These are phyloP conservation scores for Aplidium turbinatum DNA, from an alignment of 23 tunicate genomes.

Conservation along the genomic window DNA sequence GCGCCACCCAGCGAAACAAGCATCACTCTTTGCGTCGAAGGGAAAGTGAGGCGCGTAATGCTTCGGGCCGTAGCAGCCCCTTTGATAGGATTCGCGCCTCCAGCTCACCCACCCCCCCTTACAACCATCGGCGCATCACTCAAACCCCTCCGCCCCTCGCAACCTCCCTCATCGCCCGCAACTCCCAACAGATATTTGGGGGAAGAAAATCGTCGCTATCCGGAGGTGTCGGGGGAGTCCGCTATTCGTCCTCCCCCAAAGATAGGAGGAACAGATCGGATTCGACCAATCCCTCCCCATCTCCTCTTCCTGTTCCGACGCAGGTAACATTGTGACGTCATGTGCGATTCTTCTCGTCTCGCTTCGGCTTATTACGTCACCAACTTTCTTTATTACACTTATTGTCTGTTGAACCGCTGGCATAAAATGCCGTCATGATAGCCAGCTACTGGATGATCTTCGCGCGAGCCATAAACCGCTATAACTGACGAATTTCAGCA, in stretches of 20 bases:
- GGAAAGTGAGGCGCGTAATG: neutral
- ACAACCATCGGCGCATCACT: neutral
- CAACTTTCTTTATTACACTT: neutral
- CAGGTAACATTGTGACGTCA: conserved; percentile 47
- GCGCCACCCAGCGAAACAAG: neutral
- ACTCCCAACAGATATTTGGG: neutral
- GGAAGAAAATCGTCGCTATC: neutral
- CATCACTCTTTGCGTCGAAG: neutral
- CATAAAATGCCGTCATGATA: too few species aligned
- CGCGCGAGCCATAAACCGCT: too few species aligned
- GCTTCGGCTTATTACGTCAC: too few species aligned
- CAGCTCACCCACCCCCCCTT: neutral
- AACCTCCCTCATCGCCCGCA: neutral
- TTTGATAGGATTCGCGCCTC: neutral
- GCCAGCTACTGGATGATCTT: too few species aligned
- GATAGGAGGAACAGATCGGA: conserved; percentile 3
- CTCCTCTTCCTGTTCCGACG: conserved; percentile 74
- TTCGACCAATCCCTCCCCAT: conserved; percentile 34
- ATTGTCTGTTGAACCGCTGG: neutral
- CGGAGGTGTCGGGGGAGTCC: conserved; percentile 1
- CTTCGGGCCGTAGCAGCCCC: conserved; percentile 23
- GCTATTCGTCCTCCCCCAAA: conserved; percentile 30
- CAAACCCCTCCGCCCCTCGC: neutral
- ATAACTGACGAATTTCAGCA: too few species aligned
- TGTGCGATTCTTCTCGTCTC: neutral